Base-by-base conservation (phyloP, 2,797 vertebrate genomes). In the Novumbra hubbsi region DNA sequence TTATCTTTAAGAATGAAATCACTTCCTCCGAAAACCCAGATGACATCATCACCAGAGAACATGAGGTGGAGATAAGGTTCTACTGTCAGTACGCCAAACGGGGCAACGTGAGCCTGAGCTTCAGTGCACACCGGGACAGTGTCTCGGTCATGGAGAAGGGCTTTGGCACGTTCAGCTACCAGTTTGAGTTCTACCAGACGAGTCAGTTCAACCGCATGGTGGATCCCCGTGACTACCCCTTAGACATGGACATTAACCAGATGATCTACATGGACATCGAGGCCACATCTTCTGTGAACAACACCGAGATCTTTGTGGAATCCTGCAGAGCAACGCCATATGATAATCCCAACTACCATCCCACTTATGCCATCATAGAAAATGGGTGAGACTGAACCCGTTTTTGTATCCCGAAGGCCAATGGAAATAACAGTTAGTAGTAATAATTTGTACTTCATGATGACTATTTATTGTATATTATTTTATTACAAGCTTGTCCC, bases 1-100 rank as follows among this genome's bases (percentile, higher is more conserved):
- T 93, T 0, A 74, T 86, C 4, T 93, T 92, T 80, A 90, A 83
- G 74, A 93, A 92, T 63, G 85, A 86, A 79, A 87, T 92, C 69
- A 83, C 78, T 34, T 74, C 87, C 0, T 41, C 78, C 0, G 78
- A 90, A 1, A 73, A 85, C 14, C 0, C 0, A 0, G 1, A 0
- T 0, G 41, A 38, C 9, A 3, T 92, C 72, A 88, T 92, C 79
- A 90, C 88, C 82, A 88, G 92, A 81, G 84, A 80, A 5, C 77
- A 90, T 21, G 74, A 77, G 70, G 27, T 91, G 70, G 88, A 90
- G 52, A 72, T 91, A 0, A 69, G 76, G 55, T 91, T 93, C 84
- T 82, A 74, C 72, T 93, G 92, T 73, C 80, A 84, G 75, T 92
- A 91, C 70, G 75, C 89, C 57, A 92, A 92, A 81, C 78, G 12